Conservation (phyloP, 2,888 invertebrate species). For the Podabrus alpinus region DNA sequence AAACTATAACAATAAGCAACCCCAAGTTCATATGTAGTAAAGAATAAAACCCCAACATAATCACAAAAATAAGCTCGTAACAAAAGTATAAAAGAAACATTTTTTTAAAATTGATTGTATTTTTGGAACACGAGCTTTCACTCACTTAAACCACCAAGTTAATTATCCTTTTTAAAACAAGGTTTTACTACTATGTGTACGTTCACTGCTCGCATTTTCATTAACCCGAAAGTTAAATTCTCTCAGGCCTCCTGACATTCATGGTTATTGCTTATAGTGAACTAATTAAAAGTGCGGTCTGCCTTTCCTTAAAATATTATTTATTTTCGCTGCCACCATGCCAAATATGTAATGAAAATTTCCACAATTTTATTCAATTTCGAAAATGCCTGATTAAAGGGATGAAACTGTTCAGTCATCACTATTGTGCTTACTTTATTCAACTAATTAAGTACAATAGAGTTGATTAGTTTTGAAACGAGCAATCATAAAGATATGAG, state of each 20-base stretch:
- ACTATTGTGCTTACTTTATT: neutral
- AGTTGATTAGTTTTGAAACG: slow-evolving; percentile 2
- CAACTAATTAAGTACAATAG: neutral
- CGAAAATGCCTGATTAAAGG: neutral
- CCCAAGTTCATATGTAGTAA: neutral
- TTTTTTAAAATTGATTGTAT: neutral
- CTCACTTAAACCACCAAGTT: neutral
- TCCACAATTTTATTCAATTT: neutral
- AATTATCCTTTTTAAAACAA: slow-evolving; percentile 3
- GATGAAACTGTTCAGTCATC: neutral
- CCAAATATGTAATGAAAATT: neutral
- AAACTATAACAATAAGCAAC: slow-evolving; percentile 1
- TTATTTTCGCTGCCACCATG: neutral
- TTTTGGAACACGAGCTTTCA: neutral
- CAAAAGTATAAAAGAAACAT: neutral
- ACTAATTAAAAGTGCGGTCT: neutral
- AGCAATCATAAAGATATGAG: slow-evolving; percentile 9
- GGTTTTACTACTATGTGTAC: neutral
- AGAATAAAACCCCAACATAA: neutral
- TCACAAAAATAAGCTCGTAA: neutral
- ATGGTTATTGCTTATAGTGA: neutral
- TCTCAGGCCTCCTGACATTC: neutral
- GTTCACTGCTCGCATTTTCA: slow-evolving; percentile 3
- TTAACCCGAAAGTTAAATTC: slow-evolving; percentile 4
- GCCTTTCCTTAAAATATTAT: neutral